Evolutionary conservation across 1,140 invertebrate species (phyloP).

Genomic region (Lordiphosa mommai): DNA sequence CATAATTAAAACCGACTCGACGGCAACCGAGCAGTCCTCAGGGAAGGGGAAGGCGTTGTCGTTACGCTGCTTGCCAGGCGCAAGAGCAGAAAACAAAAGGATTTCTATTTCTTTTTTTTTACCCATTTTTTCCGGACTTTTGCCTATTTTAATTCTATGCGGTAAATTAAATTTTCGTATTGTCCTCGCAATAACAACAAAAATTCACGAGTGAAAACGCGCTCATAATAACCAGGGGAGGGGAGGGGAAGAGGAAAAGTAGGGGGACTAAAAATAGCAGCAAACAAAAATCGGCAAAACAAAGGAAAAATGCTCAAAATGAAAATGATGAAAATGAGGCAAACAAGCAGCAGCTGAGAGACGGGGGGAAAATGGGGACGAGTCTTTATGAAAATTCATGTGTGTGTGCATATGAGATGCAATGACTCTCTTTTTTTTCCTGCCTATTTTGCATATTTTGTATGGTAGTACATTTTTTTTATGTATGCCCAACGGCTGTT

Average conservation of each 20-base stretch:
- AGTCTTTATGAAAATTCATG: constrained; percentile 30
- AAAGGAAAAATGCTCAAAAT: constrained; percentile 13
- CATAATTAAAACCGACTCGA: constrained; percentile 69
- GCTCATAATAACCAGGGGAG: constrained; percentile 5
- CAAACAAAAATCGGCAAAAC: constrained; percentile 22
- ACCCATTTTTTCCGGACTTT: constrained; percentile 26
- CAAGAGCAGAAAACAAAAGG: constrained; percentile 58
- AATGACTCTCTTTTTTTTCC: constrained; percentile 44
- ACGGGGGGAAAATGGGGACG: neutral
- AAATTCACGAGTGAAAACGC: constrained; percentile 53
- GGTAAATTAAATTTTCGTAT: constrained; percentile 67
- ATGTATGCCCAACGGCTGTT: constrained; percentile 14
- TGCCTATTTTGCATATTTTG: constrained; percentile 60
- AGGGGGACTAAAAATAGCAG: constrained; percentile 48
- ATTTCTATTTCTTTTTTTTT: constrained; percentile 32
- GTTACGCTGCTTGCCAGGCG: constrained; percentile 17
- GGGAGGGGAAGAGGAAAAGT: neutral
- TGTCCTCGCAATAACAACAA: constrained; percentile 32
- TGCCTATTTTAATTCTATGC: constrained; percentile 65
- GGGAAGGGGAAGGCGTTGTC: constrained; percentile 2
- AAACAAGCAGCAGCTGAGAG: neutral
- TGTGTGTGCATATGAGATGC: constrained; percentile 26
- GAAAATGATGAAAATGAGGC: constrained; percentile 49
- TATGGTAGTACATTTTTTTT: constrained; percentile 27
- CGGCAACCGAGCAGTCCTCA: constrained; percentile 5